These are phyloP conservation scores for Hyposmocoma kahamanoa DNA, from an alignment of 1,140 invertebrate species.

Conservation along the genomic window DNA sequence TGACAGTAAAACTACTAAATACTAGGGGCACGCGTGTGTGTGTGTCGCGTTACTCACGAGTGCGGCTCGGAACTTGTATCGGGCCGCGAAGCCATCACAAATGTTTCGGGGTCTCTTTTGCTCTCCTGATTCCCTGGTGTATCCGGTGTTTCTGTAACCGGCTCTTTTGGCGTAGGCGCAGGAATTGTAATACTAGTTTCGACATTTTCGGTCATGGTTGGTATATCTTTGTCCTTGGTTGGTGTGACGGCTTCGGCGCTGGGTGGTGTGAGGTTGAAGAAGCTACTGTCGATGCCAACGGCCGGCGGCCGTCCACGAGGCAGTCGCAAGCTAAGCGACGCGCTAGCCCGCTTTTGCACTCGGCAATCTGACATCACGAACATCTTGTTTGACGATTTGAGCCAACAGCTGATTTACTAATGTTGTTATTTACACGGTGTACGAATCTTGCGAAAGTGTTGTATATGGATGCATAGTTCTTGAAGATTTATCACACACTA, in stretches of 20 bases:
- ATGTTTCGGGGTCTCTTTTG: slow-evolving; percentile 16
- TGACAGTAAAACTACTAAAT: no score
- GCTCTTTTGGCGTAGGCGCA: no score
- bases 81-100: slow-evolving; percentile 46
- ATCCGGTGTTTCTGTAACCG: background rate
- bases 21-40: slow-evolving; percentile 43
- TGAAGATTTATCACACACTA: no score
- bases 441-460: no score
- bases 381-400: no score
- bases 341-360: slow-evolving; percentile 64
- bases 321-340: slow-evolving; percentile 59
- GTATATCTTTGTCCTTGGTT: slow-evolving; percentile 28
- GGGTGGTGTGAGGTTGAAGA: slow-evolving; percentile 61
- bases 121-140: background rate
- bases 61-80: slow-evolving; percentile 65
- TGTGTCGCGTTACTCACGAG: slow-evolving; percentile 61
- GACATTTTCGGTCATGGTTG: slow-evolving; percentile 9
- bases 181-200: slow-evolving; percentile 14
- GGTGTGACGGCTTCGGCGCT: slow-evolving; percentile 58
- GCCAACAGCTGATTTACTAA: no score
- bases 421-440: no score
- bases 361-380: no score
- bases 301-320: slow-evolving; percentile 56
- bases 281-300: slow-evolving; percentile 41
- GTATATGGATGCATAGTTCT: no score